Conservation (phyloP, 2,888 invertebrate species). For the Parascotia fuliginaria region DNA sequence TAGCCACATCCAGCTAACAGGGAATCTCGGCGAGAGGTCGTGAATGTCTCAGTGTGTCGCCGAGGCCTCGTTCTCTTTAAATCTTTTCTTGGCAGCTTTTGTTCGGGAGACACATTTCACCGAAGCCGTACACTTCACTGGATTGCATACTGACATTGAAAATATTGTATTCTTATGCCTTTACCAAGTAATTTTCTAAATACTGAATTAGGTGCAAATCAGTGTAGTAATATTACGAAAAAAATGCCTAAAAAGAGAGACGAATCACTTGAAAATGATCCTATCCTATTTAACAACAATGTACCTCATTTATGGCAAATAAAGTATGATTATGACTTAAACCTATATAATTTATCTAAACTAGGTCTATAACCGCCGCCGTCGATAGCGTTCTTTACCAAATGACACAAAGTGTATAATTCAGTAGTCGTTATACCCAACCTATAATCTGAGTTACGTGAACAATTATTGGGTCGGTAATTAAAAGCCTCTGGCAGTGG, state of each 20-base stretch:
- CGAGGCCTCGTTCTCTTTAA: conserved; percentile 1
- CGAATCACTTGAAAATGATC: too few species aligned
- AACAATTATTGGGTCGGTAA: conserved; percentile 44
- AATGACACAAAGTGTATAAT: conserved; percentile 20
- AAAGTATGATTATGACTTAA: too few species aligned
- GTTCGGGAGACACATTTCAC: not conserved
- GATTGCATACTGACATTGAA: not conserved
- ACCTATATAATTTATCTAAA: not conserved
- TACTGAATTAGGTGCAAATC: too few species aligned
- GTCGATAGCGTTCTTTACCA: conserved; percentile 1
- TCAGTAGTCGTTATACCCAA: conserved; percentile 15
- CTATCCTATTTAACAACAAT: too few species aligned
- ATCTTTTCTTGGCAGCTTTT: conserved; percentile 6
- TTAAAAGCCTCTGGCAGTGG: conserved; percentile 42
- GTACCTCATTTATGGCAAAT: too few species aligned
- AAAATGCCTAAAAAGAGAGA: too few species aligned
- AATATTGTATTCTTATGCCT: too few species aligned
- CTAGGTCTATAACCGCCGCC: not conserved
- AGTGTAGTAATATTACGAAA: too few species aligned
- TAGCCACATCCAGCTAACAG: too few species aligned
- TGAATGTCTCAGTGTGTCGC: not conserved
- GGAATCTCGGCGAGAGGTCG: not conserved
- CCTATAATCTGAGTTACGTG: conserved; percentile 38
- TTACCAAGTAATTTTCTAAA: too few species aligned
- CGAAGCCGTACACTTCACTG: not conserved